A percentile compares a stretch with the other conserved stretches of the same genome.
Evolutionary conservation across 2,888 invertebrate species (phyloP).

Genomic region (Pyrrhosoma nymphula): DNA sequence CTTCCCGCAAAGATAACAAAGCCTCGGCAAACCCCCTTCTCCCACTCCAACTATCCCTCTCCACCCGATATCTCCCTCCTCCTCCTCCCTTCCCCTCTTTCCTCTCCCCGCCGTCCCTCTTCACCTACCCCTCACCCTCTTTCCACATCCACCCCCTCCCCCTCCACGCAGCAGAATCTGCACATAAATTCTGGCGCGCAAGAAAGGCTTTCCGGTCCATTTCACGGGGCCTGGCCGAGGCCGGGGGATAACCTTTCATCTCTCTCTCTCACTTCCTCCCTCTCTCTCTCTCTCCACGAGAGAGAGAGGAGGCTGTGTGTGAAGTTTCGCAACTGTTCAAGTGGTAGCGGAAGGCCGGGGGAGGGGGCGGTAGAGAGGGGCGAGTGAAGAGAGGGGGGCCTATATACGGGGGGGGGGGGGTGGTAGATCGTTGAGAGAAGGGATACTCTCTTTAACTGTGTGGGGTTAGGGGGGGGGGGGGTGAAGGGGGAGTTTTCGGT

Average conservation of each 20-base stretch:
- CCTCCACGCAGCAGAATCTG: slow-evolving; percentile 45
- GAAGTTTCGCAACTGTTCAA: slow-evolving; percentile 67
- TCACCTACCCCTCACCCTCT: neutral
- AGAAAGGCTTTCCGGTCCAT: slow-evolving; percentile 67
- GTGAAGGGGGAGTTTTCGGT: neutral
- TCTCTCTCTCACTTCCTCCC: neutral
- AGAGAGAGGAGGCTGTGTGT: slow-evolving; percentile 40
- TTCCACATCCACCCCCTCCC: neutral
- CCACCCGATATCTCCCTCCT: neutral
- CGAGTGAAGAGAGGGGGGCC: neutral
- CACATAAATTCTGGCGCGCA: slow-evolving; percentile 66
- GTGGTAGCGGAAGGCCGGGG: neutral
- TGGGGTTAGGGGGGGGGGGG: neutral
- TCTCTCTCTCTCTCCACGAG: neutral
- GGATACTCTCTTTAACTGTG: neutral
- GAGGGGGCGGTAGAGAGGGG: neutral
- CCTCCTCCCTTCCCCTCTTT: neutral
- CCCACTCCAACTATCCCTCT: neutral
- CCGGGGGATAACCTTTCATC: slow-evolving; percentile 66
- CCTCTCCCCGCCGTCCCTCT: neutral
- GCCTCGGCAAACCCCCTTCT: neutral
- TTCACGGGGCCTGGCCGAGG: slow-evolving; percentile 64
- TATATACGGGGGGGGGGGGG: neutral
- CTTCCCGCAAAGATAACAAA: slow-evolving; percentile 42
- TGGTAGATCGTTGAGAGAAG: neutral